Conservation (phyloP, 2,113 vertebrate species). For the Antennarius striatus region DNA sequence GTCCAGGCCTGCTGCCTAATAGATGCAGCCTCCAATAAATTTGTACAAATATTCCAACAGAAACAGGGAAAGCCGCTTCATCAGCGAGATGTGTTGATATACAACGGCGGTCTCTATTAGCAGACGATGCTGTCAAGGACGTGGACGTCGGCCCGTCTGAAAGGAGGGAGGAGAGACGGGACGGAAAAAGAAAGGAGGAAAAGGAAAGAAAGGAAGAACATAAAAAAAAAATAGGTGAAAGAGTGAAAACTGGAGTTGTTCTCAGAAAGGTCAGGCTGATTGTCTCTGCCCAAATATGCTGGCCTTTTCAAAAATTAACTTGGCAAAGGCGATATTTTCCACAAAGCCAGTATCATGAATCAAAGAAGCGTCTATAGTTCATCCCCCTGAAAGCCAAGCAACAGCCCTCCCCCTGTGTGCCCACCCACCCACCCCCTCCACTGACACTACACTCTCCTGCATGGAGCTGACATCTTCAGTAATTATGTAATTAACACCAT, state of each 20-base stretch:
- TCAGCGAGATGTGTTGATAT: constrained; percentile 55
- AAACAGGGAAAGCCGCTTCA: constrained; percentile 53
- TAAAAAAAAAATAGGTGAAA: constrained; percentile 59
- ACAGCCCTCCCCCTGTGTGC: constrained; percentile 45
- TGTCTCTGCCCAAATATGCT: constrained; percentile 83
- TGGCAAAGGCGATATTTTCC: constrained; percentile 82
- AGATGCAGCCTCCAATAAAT: constrained; percentile 58
- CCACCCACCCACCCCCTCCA: constrained; percentile 29
- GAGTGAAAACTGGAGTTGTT: constrained; percentile 69
- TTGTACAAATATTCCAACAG: constrained; percentile 64
- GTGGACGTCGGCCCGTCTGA: constrained; percentile 15
- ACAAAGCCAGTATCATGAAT: constrained; percentile 81
- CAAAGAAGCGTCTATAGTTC: constrained; percentile 78
- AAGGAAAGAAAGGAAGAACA: constrained; percentile 1
- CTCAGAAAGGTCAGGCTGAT: constrained; percentile 83
- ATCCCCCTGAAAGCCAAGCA: constrained; percentile 66
- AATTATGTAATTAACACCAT: constrained; percentile 83
- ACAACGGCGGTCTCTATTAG: constrained; percentile 58
- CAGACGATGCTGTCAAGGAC: constrained; percentile 40
- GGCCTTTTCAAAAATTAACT: constrained; percentile 85
- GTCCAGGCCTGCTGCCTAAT: constrained; percentile 54
- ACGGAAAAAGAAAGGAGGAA: not conserved
- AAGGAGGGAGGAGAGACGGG: constrained; percentile 5
- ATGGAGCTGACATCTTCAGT: constrained; percentile 75
- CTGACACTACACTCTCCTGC: constrained; percentile 50